These are phyloP conservation scores for Gorsachius goisagi DNA, from an alignment of 2,113 vertebrate genomes.

Conservation along the genomic window DNA sequence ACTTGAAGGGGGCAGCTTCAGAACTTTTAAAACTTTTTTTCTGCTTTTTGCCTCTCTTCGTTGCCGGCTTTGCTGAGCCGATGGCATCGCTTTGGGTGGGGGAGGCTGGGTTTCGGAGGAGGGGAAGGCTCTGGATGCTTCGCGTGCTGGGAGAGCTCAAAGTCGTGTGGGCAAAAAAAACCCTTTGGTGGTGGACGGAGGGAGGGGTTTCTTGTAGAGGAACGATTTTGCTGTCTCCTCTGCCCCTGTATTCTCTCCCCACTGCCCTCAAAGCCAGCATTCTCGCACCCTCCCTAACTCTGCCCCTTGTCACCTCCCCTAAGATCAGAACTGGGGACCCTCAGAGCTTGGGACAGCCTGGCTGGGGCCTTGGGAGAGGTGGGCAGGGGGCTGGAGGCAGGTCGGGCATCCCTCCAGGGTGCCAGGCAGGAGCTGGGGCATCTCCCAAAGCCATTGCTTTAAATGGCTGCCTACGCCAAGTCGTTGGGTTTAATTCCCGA, in stretches of 20 bases:
- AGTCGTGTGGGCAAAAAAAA: not conserved
- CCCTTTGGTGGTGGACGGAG: not conserved
- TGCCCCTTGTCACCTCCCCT: not conserved
- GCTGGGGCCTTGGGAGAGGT: not conserved
- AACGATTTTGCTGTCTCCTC: not conserved
- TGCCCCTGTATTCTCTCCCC: not conserved
- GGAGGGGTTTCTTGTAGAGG: not conserved
- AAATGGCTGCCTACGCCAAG: no score
- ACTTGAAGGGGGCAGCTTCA: not conserved
- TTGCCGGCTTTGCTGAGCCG: not conserved
- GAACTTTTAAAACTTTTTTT: not conserved
- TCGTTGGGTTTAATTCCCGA: not conserved
- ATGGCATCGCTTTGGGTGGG: no score
- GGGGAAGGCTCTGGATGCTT: not conserved
- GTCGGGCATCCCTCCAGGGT: not conserved
- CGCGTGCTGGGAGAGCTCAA: not conserved
- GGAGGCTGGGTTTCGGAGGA: not conserved
- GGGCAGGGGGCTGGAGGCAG: not conserved
- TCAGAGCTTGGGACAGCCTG: not conserved
- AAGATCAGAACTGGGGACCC: not conserved
- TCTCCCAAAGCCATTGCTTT: fast-evolving
- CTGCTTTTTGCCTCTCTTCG: not conserved
- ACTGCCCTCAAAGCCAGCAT: not conserved
- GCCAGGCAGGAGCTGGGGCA: not conserved
- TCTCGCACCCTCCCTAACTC: not conserved